phyloP scores from a whole-genome alignment of 2,113 vertebrate genomes.

The Phocoena phocoena region DNA sequence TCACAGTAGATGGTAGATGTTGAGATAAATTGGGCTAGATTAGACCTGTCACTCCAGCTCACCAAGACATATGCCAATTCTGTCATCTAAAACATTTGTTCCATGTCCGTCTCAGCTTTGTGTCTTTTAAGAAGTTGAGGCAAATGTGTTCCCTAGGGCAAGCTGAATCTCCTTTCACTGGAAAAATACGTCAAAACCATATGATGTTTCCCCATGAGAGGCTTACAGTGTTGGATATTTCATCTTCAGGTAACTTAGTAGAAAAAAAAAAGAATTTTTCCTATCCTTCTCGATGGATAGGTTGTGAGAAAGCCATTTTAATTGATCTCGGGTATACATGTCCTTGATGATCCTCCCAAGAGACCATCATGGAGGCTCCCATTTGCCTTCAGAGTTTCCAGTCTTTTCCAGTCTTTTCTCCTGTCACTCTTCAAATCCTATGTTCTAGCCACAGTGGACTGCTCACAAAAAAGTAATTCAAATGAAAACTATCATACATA shows the following conservation, averaged over 20 bases:
- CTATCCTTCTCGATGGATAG: conserved; percentile 42
- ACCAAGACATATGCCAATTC: background rate
- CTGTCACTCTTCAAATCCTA: background rate
- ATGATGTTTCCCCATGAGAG: conserved; percentile 44
- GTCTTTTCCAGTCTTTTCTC: background rate
- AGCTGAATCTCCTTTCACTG: background rate
- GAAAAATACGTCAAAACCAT: conserved; percentile 48
- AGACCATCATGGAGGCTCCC: background rate
- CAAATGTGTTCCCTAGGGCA: conserved; percentile 33
- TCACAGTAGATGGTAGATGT: conserved; percentile 13
- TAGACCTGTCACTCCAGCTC: conserved; percentile 46
- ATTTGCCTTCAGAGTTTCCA: background rate
- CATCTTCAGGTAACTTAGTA: conserved; percentile 18
- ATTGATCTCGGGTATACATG: conserved; percentile 20
- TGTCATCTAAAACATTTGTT: conserved; percentile 47
- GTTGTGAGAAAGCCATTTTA: conserved; percentile 21
- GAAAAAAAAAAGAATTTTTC: background rate
- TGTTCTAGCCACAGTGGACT: background rate
- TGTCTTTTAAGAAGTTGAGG: conserved; percentile 31
- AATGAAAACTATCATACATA: background rate
- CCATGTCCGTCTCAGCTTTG: conserved; percentile 18
- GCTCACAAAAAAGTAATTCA: background rate
- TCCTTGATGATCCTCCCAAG: background rate
- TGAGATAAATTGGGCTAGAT: conserved; percentile 12
- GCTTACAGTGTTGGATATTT: background rate